Base-by-base conservation (phyloP, 2,888 invertebrate species). In the Patella caerulea region DNA sequence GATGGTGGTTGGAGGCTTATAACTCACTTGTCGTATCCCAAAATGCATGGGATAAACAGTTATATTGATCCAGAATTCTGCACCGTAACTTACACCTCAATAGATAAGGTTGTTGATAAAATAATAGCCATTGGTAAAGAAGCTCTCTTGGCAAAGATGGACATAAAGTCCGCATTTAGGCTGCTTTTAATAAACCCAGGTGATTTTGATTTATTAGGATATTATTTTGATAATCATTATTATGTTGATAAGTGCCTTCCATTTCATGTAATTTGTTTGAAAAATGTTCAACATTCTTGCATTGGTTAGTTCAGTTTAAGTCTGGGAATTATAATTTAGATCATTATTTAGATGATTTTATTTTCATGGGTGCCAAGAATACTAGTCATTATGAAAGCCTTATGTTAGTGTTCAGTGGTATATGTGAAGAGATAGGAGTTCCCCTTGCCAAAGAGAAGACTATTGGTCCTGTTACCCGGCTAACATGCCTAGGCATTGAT, bases 121-220 rank as follows among this genome's bases (percentile, higher is more conserved):
- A 72, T 81, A 7, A 75, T 73, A 53, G 53, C 45, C 5, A 17
- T 79, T 19, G 80, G 79, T 3, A 72, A 34, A 15, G 78, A 77
- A 3, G 71, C 70, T n/a, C 52, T 75, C 2, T 59, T 78, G 17
- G 81, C 69, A 7, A 83, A 82, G 71, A 29, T 72, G 3, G 82
- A 82, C 56, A 79, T 82, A 0, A 75, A 81, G 65, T 78, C 76
- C n/a, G 80, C 82, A 11, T 82, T 81, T 56, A 55, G 82, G 3
- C 59, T 82, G 3, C 53, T 82, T 12, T 78, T 79, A 4, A 71
- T 83, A 4, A n/a, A 53, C 53, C 79, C 78, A 9, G 56, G 45
- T 7, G 81, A 82, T 75, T 80, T 81, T 76, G 77, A 79, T 17
- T 69, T 74, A 17, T n/a, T 83, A 1, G 80, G 82, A 2, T 75